A percentile compares a stretch with the other conserved stretches of the same genome.
phyloP scores from a whole-genome alignment of 2,797 vertebrate genomes.

The Microctenopoma stevenorrisi region DNA sequence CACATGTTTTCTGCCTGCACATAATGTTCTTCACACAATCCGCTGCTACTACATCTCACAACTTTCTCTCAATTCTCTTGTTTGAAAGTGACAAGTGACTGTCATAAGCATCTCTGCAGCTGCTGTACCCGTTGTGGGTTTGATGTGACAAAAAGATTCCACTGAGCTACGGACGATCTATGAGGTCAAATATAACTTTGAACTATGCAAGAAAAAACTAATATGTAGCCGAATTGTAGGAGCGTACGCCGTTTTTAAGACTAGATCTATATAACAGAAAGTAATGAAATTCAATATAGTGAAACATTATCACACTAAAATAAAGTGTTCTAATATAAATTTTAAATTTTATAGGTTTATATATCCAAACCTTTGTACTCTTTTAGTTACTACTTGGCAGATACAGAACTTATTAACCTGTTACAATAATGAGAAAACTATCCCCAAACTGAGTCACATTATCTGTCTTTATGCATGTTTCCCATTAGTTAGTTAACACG shows the following conservation, averaged over 20 bases:
- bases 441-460: not conserved
- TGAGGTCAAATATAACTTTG: not conserved
- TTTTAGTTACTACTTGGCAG: too few species aligned
- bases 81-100: not conserved
- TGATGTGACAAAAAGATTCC: not conserved
- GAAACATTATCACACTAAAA: slow-evolving; percentile 3
- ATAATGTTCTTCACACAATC: slow-evolving; percentile 14
- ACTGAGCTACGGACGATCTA: not conserved
- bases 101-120: not conserved
- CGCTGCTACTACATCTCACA: slow-evolving; percentile 11
- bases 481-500: not conserved
- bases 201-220: not conserved
- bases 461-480: too few species aligned
- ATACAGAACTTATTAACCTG: slow-evolving; percentile 2
- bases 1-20: slow-evolving; percentile 56
- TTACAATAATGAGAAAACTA: not conserved
- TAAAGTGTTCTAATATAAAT: not conserved
- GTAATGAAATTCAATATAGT: slow-evolving; percentile 1
- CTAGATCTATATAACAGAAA: not conserved
- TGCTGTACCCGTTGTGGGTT: not conserved
- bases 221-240: not conserved
- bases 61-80: not conserved
- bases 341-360: too few species aligned
- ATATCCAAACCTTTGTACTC: not conserved
- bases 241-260: not conserved